phyloP scores from a whole-genome alignment of 1,140 invertebrate species.

The Bombus turneri region DNA sequence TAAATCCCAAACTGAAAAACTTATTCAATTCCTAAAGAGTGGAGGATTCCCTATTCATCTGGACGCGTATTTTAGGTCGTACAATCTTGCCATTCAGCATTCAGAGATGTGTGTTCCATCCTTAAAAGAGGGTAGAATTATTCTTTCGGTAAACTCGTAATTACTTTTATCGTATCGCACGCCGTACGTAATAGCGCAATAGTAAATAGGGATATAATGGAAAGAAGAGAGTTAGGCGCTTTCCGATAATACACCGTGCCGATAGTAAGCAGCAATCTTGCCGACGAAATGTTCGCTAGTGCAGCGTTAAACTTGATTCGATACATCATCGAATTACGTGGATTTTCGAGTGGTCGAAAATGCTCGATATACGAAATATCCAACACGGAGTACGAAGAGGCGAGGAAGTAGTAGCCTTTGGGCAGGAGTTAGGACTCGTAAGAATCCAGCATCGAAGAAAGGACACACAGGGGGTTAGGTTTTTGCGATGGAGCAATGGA shows the following conservation, averaged over 20 bases:
- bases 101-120: neutral
- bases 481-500: slow-evolving; percentile 43
- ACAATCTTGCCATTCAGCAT: neutral
- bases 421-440: too few relatives aligned
- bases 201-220: neutral
- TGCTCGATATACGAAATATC: too few relatives aligned
- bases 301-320: neutral
- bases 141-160: neutral
- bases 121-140: neutral
- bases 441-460: neutral
- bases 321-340: neutral
- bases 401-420: neutral
- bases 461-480: slow-evolving; percentile 22
- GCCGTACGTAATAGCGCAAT: too few relatives aligned
- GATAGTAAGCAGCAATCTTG: neutral
- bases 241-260: too few relatives aligned
- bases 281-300: neutral
- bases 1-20: neutral
- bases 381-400: too few relatives aligned
- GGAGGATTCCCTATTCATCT: neutral
- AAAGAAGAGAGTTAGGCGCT: neutral
- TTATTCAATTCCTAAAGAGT: neutral
- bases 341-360: neutral
- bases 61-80: neutral
- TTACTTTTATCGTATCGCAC: neutral